These are phyloP conservation scores for Ceratina japonica DNA, from an alignment of 1,140 invertebrate species.

Conservation along the genomic window DNA sequence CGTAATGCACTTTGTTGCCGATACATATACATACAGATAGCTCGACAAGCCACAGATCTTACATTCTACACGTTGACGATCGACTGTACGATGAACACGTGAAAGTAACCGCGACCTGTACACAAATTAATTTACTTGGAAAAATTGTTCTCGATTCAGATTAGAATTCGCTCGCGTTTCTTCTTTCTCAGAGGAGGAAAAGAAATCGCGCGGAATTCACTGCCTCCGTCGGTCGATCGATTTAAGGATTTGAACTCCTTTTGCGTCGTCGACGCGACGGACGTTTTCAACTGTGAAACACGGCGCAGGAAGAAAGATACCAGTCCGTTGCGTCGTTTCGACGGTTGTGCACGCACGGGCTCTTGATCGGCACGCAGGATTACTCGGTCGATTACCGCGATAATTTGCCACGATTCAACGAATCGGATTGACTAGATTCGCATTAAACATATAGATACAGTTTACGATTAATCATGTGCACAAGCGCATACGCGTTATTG, in stretches of 20 bases:
- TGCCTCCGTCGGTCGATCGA: background rate
- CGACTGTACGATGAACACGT: too few species aligned
- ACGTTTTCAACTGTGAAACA: too few species aligned
- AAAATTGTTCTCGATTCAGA: too few species aligned
- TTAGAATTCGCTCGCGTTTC: background rate
- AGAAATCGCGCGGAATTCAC: constrained; percentile 14
- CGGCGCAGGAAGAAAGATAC: too few species aligned
- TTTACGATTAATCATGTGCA: constrained; percentile 26
- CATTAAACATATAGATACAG: constrained; percentile 32
- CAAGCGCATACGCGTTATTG: constrained; percentile 39
- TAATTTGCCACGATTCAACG: constrained; percentile 45
- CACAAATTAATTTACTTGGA: too few species aligned
- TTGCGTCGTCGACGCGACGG: too few species aligned
- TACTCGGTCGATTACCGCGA: constrained; percentile 30
- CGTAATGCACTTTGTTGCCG: background rate
- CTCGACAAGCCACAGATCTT: background rate
- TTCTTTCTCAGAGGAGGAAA: background rate
- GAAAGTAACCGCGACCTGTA: too few species aligned
- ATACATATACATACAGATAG: background rate
- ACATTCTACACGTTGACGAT: too few species aligned
- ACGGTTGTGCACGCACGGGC: too few species aligned
- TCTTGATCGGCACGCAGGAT: constrained; percentile 9
- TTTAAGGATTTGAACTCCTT: background rate
- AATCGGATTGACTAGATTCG: constrained; percentile 51
- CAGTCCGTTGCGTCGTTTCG: too few species aligned